Evolutionary conservation across 2,797 vertebrate species (phyloP).

Genomic region (Adelosebastes latens): DNA sequence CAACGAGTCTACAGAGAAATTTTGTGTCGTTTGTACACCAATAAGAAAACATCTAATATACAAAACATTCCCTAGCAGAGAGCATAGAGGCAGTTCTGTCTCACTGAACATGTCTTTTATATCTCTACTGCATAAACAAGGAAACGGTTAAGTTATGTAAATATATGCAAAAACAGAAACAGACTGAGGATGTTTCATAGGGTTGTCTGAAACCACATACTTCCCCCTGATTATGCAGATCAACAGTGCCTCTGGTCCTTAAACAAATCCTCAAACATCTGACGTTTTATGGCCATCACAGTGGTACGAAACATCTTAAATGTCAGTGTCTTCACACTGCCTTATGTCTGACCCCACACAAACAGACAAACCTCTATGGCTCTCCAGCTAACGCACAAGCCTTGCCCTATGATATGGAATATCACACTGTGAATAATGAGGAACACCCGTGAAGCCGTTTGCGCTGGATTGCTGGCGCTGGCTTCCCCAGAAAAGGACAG

Average conservation of each 20-base stretch:
- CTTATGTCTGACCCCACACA: slow-evolving; percentile 50
- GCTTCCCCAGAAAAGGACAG: slow-evolving; percentile 57
- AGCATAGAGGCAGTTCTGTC: slow-evolving; percentile 57
- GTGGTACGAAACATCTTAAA: slow-evolving; percentile 58
- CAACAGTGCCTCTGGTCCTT: slow-evolving; percentile 53
- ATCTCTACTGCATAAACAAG: slow-evolving; percentile 43
- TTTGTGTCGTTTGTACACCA: background rate
- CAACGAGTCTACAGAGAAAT: slow-evolving; percentile 20
- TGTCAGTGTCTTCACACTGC: slow-evolving; percentile 60
- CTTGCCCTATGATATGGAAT: slow-evolving; percentile 69
- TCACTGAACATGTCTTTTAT: slow-evolving; percentile 43
- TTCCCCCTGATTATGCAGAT: slow-evolving; percentile 65
- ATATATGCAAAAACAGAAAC: slow-evolving; percentile 72
- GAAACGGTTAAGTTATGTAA: slow-evolving; percentile 75
- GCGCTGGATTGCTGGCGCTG: slow-evolving; percentile 47
- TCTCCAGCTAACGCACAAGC: slow-evolving; percentile 45
- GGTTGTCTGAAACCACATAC: slow-evolving; percentile 61
- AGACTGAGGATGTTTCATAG: slow-evolving; percentile 59
- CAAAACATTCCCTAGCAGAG: slow-evolving; percentile 25
- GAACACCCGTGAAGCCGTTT: slow-evolving; percentile 66
- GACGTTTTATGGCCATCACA: slow-evolving; percentile 45
- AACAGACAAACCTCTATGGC: slow-evolving; percentile 62
- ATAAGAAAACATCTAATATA: slow-evolving; percentile 41
- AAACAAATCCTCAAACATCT: slow-evolving; percentile 55
- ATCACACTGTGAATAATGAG: slow-evolving; percentile 73